A percentile compares a stretch with the other conserved stretches of the same genome.
Conservation (phyloP, 2,113 vertebrate species). For the Acrocephalus kingi region DNA sequence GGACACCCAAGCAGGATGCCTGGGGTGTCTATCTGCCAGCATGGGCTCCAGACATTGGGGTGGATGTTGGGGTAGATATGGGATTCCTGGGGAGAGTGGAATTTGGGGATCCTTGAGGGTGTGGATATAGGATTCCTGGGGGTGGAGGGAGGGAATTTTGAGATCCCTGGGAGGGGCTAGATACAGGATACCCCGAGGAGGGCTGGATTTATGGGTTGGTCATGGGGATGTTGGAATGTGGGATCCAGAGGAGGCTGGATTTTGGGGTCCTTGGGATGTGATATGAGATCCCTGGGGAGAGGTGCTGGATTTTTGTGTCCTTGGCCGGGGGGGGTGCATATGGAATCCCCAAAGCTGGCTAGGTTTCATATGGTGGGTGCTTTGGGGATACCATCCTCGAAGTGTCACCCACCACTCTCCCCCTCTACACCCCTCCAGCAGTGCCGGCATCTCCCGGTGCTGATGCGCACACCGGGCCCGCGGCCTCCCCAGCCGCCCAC, state of each 20-base stretch:
- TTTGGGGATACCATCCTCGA: not conserved
- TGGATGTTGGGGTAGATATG: not conserved
- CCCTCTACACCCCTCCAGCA: not conserved
- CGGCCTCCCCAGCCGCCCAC: not conserved
- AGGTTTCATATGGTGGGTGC: not conserved
- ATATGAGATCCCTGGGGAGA: not conserved
- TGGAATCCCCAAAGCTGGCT: not conserved
- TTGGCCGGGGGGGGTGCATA: not conserved
- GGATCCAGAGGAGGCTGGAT: not conserved
- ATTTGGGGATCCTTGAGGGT: not conserved
- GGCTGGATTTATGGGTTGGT: not conserved
- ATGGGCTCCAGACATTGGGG: not conserved
- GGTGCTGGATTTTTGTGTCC: not conserved
- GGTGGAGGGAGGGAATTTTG: not conserved
- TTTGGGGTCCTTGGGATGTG: not conserved
- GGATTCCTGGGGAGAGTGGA: not conserved
- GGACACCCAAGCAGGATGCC: rapidly evolving
- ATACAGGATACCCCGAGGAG: not conserved
- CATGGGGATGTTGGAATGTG: not conserved
- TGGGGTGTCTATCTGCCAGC: not conserved
- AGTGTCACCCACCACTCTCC: not conserved
- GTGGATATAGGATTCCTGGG: not conserved
- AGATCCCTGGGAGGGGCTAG: not conserved
- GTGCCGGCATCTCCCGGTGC: not conserved
- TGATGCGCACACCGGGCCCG: not conserved